phyloP scores from a whole-genome alignment of 2,113 vertebrate genomes.

The Sprattus sprattus region DNA sequence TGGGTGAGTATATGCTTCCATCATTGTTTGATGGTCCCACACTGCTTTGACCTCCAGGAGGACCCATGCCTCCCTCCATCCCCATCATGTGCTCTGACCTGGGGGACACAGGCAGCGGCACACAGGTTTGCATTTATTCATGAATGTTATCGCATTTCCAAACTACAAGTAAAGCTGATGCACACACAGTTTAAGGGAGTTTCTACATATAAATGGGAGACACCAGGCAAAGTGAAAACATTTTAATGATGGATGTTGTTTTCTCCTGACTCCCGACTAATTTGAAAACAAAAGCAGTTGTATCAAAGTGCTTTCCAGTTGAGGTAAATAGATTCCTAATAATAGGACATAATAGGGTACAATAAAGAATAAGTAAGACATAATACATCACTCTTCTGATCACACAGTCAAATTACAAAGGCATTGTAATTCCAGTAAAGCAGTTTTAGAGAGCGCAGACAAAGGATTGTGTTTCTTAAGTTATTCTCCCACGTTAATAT shows the following conservation, averaged over 20 bases:
- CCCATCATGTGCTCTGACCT: slow-evolving; percentile 80
- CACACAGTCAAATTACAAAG: too few species aligned
- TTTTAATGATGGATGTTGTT: too few species aligned
- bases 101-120: slow-evolving; percentile 46
- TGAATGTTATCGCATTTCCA: not conserved
- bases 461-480: not conserved
- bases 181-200: not conserved
- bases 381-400: too few species aligned
- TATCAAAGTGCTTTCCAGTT: too few species aligned
- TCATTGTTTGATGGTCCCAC: slow-evolving; percentile 76
- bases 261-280: too few species aligned
- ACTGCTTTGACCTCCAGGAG: slow-evolving; percentile 72
- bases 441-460: not conserved
- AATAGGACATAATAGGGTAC: too few species aligned
- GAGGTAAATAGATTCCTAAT: too few species aligned
- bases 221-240: too few species aligned
- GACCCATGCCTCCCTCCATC: slow-evolving; percentile 73
- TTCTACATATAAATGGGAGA: not conserved
- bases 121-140: not conserved
- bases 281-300: too few species aligned
- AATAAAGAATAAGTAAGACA: too few species aligned
- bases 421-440: not conserved
- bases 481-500: too few species aligned
- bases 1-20: slow-evolving; percentile 73
- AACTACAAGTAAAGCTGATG: not conserved